Percentiles rank a stretch among this genome's conserved stretches.
phyloP scores from a whole-genome alignment of 2,113 vertebrate genomes.

The Callipepla squamata region DNA sequence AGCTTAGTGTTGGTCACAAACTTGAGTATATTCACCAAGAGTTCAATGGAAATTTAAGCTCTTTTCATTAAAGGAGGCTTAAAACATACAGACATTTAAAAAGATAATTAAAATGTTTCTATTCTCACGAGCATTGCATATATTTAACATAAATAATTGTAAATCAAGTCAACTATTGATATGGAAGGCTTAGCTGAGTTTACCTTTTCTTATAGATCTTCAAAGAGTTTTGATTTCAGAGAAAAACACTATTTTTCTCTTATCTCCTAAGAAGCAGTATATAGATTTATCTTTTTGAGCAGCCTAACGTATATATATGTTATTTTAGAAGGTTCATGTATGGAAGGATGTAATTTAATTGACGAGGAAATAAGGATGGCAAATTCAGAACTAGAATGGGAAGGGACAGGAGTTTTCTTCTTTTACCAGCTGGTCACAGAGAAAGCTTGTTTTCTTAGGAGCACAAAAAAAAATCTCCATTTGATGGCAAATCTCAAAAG shows the following conservation, averaged over 20 bases:
- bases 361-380: constrained; percentile 38
- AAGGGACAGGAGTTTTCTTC: neutral
- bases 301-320: neutral
- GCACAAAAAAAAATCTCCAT: constrained; percentile 29
- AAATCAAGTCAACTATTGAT: neutral
- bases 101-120: neutral
- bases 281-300: neutral
- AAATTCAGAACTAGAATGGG: neutral
- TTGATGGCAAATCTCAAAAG: constrained; percentile 72
- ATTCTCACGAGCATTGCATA: neutral
- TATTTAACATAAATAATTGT: neutral
- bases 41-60: neutral
- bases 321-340: neutral
- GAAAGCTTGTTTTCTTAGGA: constrained; percentile 66
- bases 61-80: neutral
- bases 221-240: neutral
- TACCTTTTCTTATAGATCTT: neutral
- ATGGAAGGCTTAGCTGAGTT: neutral
- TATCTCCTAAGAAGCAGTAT: neutral
- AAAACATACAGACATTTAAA: neutral
- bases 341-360: constrained; percentile 30
- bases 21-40: neutral
- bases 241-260: neutral
- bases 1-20: too few species aligned
- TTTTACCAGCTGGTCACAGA: constrained; percentile 62